Base-by-base conservation (phyloP, 2,113 vertebrate species). In the Epinephelus lanceolatus region DNA sequence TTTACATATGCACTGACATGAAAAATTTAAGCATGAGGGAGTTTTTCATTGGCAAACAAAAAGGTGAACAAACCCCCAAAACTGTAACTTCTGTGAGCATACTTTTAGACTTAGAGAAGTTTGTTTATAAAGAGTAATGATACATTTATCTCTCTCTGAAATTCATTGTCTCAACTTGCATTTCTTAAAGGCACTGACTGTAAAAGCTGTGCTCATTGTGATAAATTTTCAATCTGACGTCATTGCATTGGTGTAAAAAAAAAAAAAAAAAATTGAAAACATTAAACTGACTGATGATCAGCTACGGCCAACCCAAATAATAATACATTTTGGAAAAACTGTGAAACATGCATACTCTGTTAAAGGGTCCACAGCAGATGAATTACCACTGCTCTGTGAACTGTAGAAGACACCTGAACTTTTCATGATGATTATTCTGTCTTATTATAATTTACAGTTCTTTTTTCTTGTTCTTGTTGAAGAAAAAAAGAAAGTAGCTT, bases 401-500 rank as follows among this genome's bases (percentile, higher is more conserved):
- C 27, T 42, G 7, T 6, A 5, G 13, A 10, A 61, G 21, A 53
- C 14, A 37, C 25, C 18, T 69, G 4, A 23, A 59, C 33, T 76
- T 25, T 33, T 45, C 19, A 15, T 55, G 10, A 2, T 25, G 33
- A 6, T 25, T 18, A 49, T 49, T 47, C 78, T 53, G 19, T 7
- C 45, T 13, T 3, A 30, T 56, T 45, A 68, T 11, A 2, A 83
- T 61, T 2, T 14, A 49, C 66, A 19, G 21, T 11, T 17, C 10
- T 67, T 55, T 27, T 68, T 59, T 30, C 13, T 78, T n/a, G 12
- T 57, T 21, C 17, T 56, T 27, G 15, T 84, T n/a, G 42, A 78
- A 45, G 59, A 78, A 60, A 47, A 90, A 84, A 78, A 81, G 88
- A 76, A 90, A 88, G 75, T 83, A 11, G 62, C 53, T 91, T 33